A percentile compares a stretch with the other conserved stretches of the same genome.
Evolutionary conservation across 2,888 invertebrate genomes (phyloP).

Genomic region (Atethmia centrago): DNA sequence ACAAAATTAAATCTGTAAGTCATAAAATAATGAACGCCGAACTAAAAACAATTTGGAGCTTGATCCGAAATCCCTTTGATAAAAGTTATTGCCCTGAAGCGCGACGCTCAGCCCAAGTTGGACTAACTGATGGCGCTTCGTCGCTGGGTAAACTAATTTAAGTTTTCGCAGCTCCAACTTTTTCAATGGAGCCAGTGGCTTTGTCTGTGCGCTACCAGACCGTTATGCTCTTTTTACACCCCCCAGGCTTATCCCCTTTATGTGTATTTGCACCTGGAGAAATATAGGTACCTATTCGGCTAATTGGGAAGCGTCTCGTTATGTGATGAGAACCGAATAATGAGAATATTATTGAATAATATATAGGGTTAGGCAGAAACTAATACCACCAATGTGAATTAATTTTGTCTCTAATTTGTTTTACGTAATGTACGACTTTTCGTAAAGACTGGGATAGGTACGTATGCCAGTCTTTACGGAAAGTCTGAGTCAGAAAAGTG

Average conservation of each 20-base stretch:
- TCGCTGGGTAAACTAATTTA: conserved; percentile 79
- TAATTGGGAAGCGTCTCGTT: neutral
- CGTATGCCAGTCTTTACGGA: neutral
- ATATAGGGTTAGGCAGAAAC: too few species aligned
- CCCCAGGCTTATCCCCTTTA: neutral
- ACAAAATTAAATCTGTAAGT: neutral
- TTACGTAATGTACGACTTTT: too few species aligned
- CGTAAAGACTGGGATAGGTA: too few species aligned
- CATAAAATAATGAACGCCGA: conserved; percentile 1
- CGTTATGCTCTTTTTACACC: conserved; percentile 30
- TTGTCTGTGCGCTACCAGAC: conserved; percentile 50
- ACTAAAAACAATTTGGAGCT: conserved; percentile 39
- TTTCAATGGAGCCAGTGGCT: conserved; percentile 73
- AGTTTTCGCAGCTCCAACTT: conserved; percentile 76
- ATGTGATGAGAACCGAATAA: neutral
- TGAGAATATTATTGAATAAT: too few species aligned
- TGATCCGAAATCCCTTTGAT: conserved; percentile 51
- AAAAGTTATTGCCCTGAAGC: conserved; percentile 51
- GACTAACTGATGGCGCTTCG: conserved; percentile 39
- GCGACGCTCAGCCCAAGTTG: conserved; percentile 32
- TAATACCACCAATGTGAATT: too few species aligned
- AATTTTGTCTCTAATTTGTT: neutral
- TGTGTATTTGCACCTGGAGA: conserved; percentile 23
- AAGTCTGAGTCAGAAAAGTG: neutral
- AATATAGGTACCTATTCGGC: neutral